Conservation (phyloP, 2,797 vertebrate genomes). For the Sciaenops ocellatus region DNA sequence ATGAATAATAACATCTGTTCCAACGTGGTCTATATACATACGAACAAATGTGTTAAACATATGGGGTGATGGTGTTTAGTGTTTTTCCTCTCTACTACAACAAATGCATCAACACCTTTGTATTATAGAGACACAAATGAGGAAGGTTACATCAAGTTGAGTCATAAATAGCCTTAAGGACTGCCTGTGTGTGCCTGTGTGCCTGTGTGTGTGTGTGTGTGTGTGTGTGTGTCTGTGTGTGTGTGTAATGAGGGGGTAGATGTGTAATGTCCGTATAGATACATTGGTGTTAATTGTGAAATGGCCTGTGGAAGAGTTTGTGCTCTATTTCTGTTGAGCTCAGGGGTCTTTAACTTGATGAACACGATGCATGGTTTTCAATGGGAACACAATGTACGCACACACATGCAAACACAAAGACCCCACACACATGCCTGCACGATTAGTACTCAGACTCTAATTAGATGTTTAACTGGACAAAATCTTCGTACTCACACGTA, state of each 20-base stretch:
- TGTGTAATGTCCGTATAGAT: background rate
- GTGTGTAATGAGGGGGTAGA: background rate
- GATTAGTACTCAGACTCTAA: slow-evolving; percentile 19
- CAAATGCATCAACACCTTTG: background rate
- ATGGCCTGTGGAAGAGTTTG: slow-evolving; percentile 29
- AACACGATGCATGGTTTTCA: slow-evolving; percentile 13
- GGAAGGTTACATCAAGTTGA: slow-evolving; percentile 3
- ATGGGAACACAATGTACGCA: slow-evolving; percentile 3
- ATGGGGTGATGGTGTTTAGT: background rate
- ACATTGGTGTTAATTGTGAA: slow-evolving; percentile 31
- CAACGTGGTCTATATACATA: background rate
- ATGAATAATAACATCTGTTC: slow-evolving; percentile 20
- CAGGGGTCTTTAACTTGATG: slow-evolving; percentile 3
- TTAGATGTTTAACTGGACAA: slow-evolving; percentile 32
- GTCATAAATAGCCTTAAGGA: slow-evolving; percentile 16
- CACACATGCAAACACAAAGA: slow-evolving; percentile 2
- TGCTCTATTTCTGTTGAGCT: slow-evolving; percentile 35
- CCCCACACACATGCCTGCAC: background rate
- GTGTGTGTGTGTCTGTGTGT: background rate
- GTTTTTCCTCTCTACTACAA: background rate
- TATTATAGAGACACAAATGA: background rate
- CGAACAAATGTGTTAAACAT: background rate
- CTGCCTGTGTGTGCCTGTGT: background rate
- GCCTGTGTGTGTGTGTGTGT: background rate
- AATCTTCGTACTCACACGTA: slow-evolving; percentile 1